phyloP scores from a whole-genome alignment of 1,140 invertebrate species.

The Drosophila tani region DNA sequence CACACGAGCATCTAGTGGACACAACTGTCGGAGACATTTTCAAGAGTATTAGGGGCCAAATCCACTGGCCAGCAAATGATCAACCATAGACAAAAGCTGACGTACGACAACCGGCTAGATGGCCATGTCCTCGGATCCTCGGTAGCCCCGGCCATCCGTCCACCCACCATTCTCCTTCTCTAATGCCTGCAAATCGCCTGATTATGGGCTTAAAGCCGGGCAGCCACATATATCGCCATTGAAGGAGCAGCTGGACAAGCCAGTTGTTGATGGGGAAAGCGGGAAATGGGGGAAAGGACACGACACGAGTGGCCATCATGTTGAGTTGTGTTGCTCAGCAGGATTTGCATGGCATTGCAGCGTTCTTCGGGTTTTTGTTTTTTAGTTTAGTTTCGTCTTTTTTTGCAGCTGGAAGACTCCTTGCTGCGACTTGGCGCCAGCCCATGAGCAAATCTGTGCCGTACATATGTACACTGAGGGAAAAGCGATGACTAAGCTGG shows the following conservation, averaged over 20 bases:
- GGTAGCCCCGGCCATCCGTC: slow-evolving; percentile 7
- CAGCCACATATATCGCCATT: slow-evolving; percentile 48
- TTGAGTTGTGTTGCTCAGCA: slow-evolving; percentile 67
- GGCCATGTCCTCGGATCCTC: slow-evolving; percentile 28
- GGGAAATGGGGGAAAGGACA: slow-evolving; percentile 21
- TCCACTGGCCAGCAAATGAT: slow-evolving; percentile 53
- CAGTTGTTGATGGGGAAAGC: slow-evolving; percentile 47
- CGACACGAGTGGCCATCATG: slow-evolving; percentile 64
- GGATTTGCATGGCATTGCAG: slow-evolving; percentile 79
- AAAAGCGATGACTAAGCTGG: background rate
- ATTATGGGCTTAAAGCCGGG: slow-evolving; percentile 68
- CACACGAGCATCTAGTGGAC: slow-evolving; percentile 15
- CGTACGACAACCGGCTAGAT: slow-evolving; percentile 36
- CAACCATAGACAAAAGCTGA: slow-evolving; percentile 56
- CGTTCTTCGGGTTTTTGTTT: slow-evolving; percentile 41
- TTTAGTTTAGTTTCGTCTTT: slow-evolving; percentile 9
- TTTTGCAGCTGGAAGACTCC: slow-evolving; percentile 27
- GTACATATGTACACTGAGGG: slow-evolving; percentile 15
- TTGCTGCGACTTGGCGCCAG: slow-evolving; percentile 73
- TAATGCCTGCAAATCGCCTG: slow-evolving; percentile 80
- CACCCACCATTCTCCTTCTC: slow-evolving; percentile 14
- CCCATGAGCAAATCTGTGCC: slow-evolving; percentile 35
- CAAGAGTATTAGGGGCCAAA: slow-evolving; percentile 50
- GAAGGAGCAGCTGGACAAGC: slow-evolving; percentile 37
- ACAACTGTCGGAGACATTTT: slow-evolving; percentile 38